Evolutionary conservation across 1,140 invertebrate species (phyloP), one percentile per base, ranked within the genome.

Genomic region (Caenorhabditis inopinata): DNA sequence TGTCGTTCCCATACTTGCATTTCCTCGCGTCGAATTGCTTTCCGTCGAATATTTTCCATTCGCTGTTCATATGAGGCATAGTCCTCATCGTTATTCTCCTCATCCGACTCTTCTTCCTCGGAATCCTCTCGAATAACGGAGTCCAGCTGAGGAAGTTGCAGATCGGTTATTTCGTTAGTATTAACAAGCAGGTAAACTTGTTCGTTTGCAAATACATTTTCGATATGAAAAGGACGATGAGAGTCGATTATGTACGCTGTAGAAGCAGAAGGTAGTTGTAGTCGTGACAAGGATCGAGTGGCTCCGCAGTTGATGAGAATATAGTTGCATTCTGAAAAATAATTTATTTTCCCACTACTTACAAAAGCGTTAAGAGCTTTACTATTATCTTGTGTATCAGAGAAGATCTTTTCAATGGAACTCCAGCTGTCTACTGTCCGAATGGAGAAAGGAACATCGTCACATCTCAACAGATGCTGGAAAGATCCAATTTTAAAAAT

Each of bases 221-320:
- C 53, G 21, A 78, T 45, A 29, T 78, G 42, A 14, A 78, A 29
- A 1, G 76, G 76, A 12, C 76, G 18, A 42, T 53, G 49, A 6
- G 76, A 78, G 21, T 78, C 76, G 11, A 78, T 53, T 3, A 78
- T 42, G 38, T 38, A 78, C 1, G 25, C 49, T 23, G 18, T 78
- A 11, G 49, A 58, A 46, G 2, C 76, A 0, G 49, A 21, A 23
- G 76, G 53, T n/a, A 78, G 14, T 21, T 78, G 51, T n/a, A 78
- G 32, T 9, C 53, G 49, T 9, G 49, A 35, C 23, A 78, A 16
- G 16, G 49, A 42, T 11, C 76, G 32, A 9, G 76, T 78, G 0
- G 49, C 76, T 45, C 76, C 76, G 32, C 76, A 78, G 18, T 78
- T 78, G 49, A 78, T 78, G 5, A 78, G 49, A 25, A 78, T 42